Evolutionary conservation across 2,888 invertebrate species (phyloP).

Genomic region (Tinea pellionella): DNA sequence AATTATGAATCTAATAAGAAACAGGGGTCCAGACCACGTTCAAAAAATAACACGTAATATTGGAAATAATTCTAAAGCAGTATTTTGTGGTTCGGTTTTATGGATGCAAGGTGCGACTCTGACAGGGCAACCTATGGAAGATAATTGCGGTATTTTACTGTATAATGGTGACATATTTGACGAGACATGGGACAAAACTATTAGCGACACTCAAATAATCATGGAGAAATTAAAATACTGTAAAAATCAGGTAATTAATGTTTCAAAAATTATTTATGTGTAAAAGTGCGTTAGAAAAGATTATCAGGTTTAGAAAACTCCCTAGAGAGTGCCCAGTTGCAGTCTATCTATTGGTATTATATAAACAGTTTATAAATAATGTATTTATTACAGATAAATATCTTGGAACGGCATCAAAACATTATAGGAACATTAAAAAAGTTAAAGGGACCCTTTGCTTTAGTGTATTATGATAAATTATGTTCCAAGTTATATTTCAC

Average conservation of each 20-base stretch:
- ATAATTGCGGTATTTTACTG: slow-evolving; percentile 73
- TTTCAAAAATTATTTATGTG: too few species aligned
- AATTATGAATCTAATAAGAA: slow-evolving; percentile 46
- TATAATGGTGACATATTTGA: slow-evolving; percentile 93
- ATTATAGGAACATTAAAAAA: slow-evolving; percentile 59
- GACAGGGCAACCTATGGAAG: slow-evolving; percentile 76
- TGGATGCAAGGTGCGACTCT: slow-evolving; percentile 84
- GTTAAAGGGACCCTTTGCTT: slow-evolving; percentile 86
- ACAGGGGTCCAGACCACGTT: slow-evolving; percentile 70
- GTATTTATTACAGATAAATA: slow-evolving; percentile 21
- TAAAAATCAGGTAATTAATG: slow-evolving; percentile 20
- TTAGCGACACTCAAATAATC: slow-evolving; percentile 68
- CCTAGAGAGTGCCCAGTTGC: too few species aligned
- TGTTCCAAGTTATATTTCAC: slow-evolving; percentile 78
- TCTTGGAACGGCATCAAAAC: slow-evolving; percentile 23
- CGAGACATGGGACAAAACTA: slow-evolving; percentile 32
- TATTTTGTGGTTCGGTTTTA: slow-evolving; percentile 73
- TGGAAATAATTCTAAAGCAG: slow-evolving; percentile 26
- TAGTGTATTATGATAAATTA: slow-evolving; percentile 78
- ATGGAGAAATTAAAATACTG: slow-evolving; percentile 36
- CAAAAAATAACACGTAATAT: slow-evolving; percentile 27
- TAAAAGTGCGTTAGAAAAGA: too few species aligned
- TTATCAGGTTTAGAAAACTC: too few species aligned
- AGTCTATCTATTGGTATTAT: background rate
- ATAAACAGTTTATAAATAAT: slow-evolving; percentile 23